phyloP scores from a whole-genome alignment of 2,888 invertebrate species.

The Watsonalla cultraria region DNA sequence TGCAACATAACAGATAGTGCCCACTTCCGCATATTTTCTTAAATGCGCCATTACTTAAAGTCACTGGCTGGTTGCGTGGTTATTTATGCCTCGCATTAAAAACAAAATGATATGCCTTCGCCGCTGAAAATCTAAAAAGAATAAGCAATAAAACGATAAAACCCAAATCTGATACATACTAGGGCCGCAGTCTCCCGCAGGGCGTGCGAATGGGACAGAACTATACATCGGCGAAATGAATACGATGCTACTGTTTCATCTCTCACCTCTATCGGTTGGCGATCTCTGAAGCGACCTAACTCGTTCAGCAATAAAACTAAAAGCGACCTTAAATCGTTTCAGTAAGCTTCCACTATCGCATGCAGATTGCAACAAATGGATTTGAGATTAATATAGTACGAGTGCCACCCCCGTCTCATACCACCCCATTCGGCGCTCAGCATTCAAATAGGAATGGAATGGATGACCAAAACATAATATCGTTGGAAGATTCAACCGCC shows the following conservation, averaged over 20 bases:
- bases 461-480: conserved; percentile 80
- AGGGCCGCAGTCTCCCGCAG: conserved; percentile 70
- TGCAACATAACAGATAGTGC: conserved; percentile 48
- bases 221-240: conserved; percentile 73
- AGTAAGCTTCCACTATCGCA: conserved; percentile 54
- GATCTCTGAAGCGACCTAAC: conserved; percentile 76
- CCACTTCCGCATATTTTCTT: conserved; percentile 64
- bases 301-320: conserved; percentile 56
- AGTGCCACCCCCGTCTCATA: conserved; percentile 73
- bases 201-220: conserved; percentile 63
- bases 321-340: conserved; percentile 52
- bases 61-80: conserved; percentile 63
- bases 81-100: conserved; percentile 76
- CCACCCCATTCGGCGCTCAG: conserved; percentile 75
- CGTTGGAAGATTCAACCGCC: conserved; percentile 75
- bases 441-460: conserved; percentile 80
- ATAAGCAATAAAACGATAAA: conserved; percentile 80
- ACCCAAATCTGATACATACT: conserved; percentile 79
- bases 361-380: conserved; percentile 76
- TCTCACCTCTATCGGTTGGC: conserved; percentile 75
- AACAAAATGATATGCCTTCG: conserved; percentile 78
- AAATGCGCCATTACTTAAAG: conserved; percentile 68
- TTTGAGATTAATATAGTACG: conserved; percentile 79
- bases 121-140: conserved; percentile 79
- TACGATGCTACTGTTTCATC: conserved; percentile 78